Evolutionary conservation across 2,888 invertebrate genomes (phyloP).

Genomic region (Seira ritae): DNA sequence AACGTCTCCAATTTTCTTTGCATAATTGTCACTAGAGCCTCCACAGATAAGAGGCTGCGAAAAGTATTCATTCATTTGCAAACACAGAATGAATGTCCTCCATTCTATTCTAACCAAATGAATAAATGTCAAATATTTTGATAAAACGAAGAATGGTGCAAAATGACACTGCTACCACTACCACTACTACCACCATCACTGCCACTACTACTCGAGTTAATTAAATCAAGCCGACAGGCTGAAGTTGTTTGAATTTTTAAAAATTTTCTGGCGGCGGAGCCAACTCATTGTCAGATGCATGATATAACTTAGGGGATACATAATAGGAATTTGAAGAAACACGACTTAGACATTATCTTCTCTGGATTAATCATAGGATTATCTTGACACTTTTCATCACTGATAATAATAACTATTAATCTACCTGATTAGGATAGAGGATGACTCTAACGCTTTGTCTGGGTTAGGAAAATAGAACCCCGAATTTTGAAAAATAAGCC

Average conservation of each 20-base stretch:
- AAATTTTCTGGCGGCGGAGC: constrained; percentile 8
- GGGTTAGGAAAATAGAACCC: no score
- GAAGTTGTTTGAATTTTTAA: constrained; percentile 24
- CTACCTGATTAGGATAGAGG: neutral
- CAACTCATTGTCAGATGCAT: neutral
- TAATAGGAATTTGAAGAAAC: no score
- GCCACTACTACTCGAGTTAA: constrained; percentile 13
- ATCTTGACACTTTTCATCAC: constrained; percentile 21
- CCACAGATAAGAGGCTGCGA: neutral
- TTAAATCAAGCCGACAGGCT: constrained; percentile 37
- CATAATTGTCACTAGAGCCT: constrained; percentile 14
- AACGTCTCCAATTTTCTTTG: constrained; percentile 10
- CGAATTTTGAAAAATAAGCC: no score
- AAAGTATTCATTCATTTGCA: neutral
- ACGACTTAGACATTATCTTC: no score
- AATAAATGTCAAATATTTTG: constrained; percentile 5
- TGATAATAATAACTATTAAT: constrained; percentile 6
- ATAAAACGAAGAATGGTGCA: neutral
- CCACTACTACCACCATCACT: no score
- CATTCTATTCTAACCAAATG: no score
- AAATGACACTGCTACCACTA: no score
- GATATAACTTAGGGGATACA: no score
- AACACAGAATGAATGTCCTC: neutral
- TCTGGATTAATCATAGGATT: neutral
- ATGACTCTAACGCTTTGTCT: no score